Conservation (phyloP, 2,888 invertebrate species). For the Griposia aprilina region DNA sequence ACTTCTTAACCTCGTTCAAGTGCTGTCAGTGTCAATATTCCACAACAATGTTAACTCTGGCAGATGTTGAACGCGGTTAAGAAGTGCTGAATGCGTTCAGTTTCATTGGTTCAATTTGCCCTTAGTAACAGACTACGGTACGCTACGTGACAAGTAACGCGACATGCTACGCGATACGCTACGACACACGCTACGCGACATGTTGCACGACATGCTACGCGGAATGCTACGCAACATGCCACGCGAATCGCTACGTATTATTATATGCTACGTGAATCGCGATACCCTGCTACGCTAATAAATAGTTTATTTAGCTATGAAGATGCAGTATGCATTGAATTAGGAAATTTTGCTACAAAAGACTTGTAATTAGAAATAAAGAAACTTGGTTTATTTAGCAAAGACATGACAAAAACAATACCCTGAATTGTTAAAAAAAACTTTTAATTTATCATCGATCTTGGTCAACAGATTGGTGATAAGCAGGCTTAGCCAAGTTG, state of each 20-base stretch:
- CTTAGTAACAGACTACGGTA: neutral
- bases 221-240: neutral
- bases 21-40: too few species aligned
- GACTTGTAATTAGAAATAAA: neutral
- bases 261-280: neutral
- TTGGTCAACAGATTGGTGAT: neutral
- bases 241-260: neutral
- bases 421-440: neutral
- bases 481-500: too few species aligned
- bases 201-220: neutral
- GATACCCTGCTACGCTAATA: neutral
- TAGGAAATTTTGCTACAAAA: neutral
- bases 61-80: too few species aligned
- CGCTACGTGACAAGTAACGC: neutral
- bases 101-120: too few species aligned
- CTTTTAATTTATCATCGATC: neutral
- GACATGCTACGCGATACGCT: neutral
- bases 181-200: neutral
- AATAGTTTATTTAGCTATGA: neutral
- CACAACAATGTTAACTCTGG: too few species aligned
- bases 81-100: too few species aligned
- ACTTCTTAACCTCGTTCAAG: too few species aligned
- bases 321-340: neutral
- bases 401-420: neutral
- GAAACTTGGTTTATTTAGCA: neutral